phyloP scores from a whole-genome alignment of 2,888 invertebrate species.

The Malthinus flaveolus region DNA sequence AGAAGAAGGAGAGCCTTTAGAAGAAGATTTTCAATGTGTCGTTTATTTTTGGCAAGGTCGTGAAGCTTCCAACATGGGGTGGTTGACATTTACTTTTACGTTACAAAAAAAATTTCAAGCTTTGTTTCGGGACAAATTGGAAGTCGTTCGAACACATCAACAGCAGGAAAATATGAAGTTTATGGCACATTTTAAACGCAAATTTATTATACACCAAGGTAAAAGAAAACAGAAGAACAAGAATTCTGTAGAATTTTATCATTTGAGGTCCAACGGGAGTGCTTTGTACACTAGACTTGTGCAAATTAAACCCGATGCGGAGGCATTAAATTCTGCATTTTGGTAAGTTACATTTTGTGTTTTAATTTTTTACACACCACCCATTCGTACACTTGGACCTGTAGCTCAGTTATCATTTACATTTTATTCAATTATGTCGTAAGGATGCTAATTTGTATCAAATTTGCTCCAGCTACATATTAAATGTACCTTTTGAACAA shows the following conservation, averaged over 20 bases:
- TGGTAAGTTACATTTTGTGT: constrained; percentile 65
- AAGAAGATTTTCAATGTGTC: constrained; percentile 83
- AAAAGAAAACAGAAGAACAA: constrained; percentile 63
- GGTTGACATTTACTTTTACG: constrained; percentile 98
- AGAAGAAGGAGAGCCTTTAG: constrained; percentile 56
- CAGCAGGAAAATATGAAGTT: constrained; percentile 99
- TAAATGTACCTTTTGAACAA: constrained; percentile 91
- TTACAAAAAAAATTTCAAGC: constrained; percentile 89
- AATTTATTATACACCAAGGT: constrained; percentile 91
- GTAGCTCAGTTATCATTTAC: no score
- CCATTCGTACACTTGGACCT: no score
- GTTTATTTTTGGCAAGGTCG: constrained; percentile 99
- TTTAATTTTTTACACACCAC: no score
- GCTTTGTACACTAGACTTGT: constrained; percentile 90
- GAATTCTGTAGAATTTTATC: constrained; percentile 85
- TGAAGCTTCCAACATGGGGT: constrained; percentile 98
- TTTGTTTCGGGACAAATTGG: constrained; percentile 85
- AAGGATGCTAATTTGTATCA: not conserved
- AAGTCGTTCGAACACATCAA: constrained; percentile 95
- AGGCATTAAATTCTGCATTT: constrained; percentile 89
- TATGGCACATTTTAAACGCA: constrained; percentile 93
- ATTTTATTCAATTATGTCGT: no score
- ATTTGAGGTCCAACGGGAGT: constrained; percentile 94
- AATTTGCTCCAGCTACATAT: constrained; percentile 70
- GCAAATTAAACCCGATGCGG: constrained; percentile 85